Conservation (phyloP, 2,113 vertebrate species). For the Alethe diademata region DNA sequence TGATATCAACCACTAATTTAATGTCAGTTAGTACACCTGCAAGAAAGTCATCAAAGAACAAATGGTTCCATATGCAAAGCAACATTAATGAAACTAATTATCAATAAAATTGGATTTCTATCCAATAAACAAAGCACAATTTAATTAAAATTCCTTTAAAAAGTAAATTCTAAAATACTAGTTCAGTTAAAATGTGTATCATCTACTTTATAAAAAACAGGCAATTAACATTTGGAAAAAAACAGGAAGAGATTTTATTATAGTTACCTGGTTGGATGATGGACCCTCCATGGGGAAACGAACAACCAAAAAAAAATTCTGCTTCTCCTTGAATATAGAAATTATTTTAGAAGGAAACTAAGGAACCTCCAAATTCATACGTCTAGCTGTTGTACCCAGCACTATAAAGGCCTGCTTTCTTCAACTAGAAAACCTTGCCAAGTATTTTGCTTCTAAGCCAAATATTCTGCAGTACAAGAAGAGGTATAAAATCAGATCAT, state of each 20-base stretch:
- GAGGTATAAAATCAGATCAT: neutral
- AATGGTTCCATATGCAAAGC: neutral
- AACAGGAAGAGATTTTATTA: neutral
- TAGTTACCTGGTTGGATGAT: neutral
- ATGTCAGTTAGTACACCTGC: neutral
- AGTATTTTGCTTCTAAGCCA: neutral
- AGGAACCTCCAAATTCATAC: neutral
- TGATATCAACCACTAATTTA: neutral
- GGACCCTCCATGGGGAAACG: neutral
- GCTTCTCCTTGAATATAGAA: neutral
- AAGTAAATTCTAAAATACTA: neutral
- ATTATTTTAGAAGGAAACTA: neutral
- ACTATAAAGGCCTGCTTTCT: neutral
- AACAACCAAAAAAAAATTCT: neutral
- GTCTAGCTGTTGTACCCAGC: neutral
- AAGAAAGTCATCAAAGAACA: neutral
- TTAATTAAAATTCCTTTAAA: neutral
- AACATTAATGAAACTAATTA: neutral
- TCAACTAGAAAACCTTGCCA: neutral
- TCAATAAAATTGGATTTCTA: neutral
- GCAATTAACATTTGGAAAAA: neutral
- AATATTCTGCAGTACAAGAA: neutral
- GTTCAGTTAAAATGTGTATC: neutral
- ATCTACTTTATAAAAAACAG: neutral
- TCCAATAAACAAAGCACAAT: neutral